Evolutionary conservation across 1,140 invertebrate genomes (phyloP).

Genomic region (Aleiodes sp.): DNA sequence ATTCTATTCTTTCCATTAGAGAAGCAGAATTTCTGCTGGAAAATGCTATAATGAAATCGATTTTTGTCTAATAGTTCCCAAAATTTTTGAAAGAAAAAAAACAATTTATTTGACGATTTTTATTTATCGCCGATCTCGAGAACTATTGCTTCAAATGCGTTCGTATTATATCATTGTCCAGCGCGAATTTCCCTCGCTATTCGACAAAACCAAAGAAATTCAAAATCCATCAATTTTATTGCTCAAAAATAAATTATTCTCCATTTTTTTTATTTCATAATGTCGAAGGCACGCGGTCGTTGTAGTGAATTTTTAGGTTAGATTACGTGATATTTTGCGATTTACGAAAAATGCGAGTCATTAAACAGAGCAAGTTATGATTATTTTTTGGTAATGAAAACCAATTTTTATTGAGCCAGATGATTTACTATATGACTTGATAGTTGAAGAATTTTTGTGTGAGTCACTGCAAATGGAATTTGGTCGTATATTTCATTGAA

Average conservation of each 20-base stretch:
- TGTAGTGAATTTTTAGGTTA: conserved; percentile 21
- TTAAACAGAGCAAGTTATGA: conserved; percentile 6
- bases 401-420: background rate
- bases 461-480: background rate
- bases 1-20: too few relatives aligned
- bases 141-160: too few relatives aligned
- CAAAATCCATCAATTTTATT: background rate
- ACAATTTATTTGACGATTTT: too few relatives aligned
- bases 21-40: too few relatives aligned
- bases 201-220: too few relatives aligned
- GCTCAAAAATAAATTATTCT: background rate
- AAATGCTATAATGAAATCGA: too few relatives aligned
- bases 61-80: too few relatives aligned
- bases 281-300: conserved; percentile 7
- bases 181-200: too few relatives aligned
- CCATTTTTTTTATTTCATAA: background rate
- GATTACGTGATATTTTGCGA: background rate
- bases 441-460: background rate
- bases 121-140: too few relatives aligned
- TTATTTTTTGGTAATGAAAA: background rate
- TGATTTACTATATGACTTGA: background rate
- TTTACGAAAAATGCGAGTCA: conserved; percentile 31
- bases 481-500: background rate
- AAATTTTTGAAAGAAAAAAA: too few relatives aligned
- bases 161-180: too few relatives aligned